Evolutionary conservation across 1,140 invertebrate species (phyloP), one percentile per base, ranked within the genome.

Genomic region (Cepaea nemoralis): DNA sequence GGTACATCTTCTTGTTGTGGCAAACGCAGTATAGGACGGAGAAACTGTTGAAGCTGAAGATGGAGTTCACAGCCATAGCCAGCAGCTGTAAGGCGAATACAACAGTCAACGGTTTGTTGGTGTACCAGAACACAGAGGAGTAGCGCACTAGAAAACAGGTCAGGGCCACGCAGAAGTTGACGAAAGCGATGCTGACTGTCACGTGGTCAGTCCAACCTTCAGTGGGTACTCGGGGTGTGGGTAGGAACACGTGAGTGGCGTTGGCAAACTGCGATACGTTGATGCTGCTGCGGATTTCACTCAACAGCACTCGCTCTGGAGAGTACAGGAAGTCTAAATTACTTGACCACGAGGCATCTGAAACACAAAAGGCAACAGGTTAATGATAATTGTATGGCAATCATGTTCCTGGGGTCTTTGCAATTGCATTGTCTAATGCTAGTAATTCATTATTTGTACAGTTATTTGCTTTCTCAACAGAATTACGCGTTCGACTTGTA

Each of bases 71-170:
- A n/a, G 83, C 78, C 78, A 87, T 69, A 37, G 85, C 78, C 27
- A 89, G 77, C 16, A 89, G 83, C 79, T 87, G 87, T n/a, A 84
- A 55, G 0, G 86, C 86, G 73, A 89, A 89, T 1, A 89, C 79
- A 10, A 79, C 48, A 42, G 85, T 88, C 50, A 88, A 79, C 3
- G 84, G 66, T 66, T 87, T 88, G 82, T 88, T 87, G n/a, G 88
- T 89, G 83, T 85, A 88, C 88, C 88, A 89, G 83, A 89, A 89
- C n/a, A 89, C 87, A n/a, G 88, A 81, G 16, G 88, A 79, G 82
- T 89, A 89, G 19, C 88, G 74, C 10, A 89, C 80, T 16, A 84
- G 67, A 71, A 87, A 87, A 42, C 84, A 80, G 1, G 86, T 37
- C 22, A 89, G 80, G 14, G 86, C 87, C 5, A 85, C 78, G n/a